Conservation (phyloP, 2,113 vertebrate species). For the Aphyosemion australe region DNA sequence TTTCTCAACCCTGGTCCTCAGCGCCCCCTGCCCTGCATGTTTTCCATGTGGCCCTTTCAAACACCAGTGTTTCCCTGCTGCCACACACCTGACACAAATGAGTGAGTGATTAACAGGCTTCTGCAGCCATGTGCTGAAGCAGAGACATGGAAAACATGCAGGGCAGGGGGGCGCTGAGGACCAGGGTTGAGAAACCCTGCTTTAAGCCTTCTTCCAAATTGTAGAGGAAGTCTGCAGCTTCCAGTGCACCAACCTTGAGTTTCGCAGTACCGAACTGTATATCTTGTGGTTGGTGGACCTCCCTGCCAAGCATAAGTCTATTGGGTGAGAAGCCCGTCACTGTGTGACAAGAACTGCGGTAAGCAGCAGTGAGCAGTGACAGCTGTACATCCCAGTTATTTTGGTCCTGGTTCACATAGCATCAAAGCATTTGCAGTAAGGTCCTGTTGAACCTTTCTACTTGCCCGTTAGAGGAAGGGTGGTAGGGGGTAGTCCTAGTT, state of each 20-base stretch:
- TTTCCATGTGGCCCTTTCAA: too few species aligned
- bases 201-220: background rate
- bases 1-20: too few species aligned
- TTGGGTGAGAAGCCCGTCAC: background rate
- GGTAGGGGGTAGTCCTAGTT: background rate
- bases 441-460: slow-evolving; percentile 1
- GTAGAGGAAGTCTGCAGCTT: background rate
- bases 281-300: background rate
- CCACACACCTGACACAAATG: too few species aligned
- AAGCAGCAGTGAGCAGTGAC: background rate
- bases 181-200: too few species aligned
- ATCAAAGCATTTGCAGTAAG: background rate
- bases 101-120: too few species aligned
- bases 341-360: background rate
- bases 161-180: too few species aligned
- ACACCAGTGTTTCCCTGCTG: too few species aligned
- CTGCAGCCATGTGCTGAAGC: too few species aligned
- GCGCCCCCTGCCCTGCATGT: too few species aligned
- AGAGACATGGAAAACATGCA: too few species aligned
- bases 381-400: background rate
- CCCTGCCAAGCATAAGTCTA: background rate
- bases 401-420: background rate
- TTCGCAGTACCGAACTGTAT: background rate
- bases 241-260: background rate
- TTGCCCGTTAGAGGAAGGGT: background rate